Percentiles rank a stretch among this genome's conserved stretches.
These are phyloP conservation scores for Junco hyemalis DNA, from an alignment of 2,113 vertebrate genomes.

Conservation along the genomic window DNA sequence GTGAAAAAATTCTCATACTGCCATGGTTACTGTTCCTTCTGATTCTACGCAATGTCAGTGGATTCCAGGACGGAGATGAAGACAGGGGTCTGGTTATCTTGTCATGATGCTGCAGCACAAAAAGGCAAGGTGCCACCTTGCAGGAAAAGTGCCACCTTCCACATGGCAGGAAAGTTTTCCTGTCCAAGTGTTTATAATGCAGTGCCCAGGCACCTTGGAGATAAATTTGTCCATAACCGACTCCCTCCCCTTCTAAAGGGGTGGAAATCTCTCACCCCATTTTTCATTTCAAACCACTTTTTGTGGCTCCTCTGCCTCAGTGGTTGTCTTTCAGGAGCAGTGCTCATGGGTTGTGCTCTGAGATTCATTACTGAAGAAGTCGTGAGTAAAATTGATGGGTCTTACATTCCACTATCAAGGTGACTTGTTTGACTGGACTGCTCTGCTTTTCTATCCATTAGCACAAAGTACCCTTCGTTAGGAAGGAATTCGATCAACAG, in stretches of 20 bases:
- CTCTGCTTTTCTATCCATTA: slow-evolving; percentile 22
- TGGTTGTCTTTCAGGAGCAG: background rate
- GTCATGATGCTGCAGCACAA: background rate
- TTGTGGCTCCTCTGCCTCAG: background rate
- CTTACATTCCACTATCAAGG: background rate
- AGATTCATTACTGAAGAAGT: slow-evolving; percentile 30
- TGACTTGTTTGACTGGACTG: slow-evolving; percentile 34
- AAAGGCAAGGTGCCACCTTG: background rate
- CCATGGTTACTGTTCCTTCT: background rate
- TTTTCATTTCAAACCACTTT: slow-evolving; percentile 13
- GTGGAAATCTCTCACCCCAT: background rate
- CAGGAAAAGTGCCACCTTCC: background rate
- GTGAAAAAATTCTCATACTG: background rate
- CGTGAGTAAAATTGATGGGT: slow-evolving; percentile 10
- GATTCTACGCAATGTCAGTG: background rate
- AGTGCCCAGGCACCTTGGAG: background rate
- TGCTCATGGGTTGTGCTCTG: background rate
- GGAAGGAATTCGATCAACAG: slow-evolving; percentile 52
- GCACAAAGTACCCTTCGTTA: slow-evolving; percentile 25
- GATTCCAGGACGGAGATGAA: background rate
- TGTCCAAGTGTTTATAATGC: background rate
- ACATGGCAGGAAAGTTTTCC: background rate
- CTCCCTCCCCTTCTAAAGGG: background rate
- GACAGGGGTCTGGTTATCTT: background rate
- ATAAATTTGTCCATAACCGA: background rate